Evolutionary conservation across 1,140 invertebrate genomes (phyloP).

Genomic region (Antheraea pernyi): DNA sequence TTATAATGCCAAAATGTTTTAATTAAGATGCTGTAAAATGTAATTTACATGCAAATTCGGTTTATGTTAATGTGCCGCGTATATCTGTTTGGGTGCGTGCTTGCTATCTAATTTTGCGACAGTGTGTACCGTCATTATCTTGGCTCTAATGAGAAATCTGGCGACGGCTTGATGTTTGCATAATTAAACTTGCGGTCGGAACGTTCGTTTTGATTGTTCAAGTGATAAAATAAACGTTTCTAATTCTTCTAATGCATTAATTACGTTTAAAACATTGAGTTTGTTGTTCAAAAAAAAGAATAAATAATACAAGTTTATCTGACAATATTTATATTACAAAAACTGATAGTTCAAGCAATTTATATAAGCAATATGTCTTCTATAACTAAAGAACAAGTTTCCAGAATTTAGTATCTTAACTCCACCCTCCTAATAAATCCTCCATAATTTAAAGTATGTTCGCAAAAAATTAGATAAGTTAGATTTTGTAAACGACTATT

Average conservation of each 20-base stretch:
- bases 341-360: too few relatives aligned
- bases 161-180: conserved; percentile 77
- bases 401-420: too few relatives aligned
- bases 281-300: neutral
- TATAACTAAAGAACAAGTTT: too few relatives aligned
- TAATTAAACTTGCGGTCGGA: conserved; percentile 75
- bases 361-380: too few relatives aligned
- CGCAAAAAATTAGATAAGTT: too few relatives aligned
- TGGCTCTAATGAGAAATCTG: conserved; percentile 78
- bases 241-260: conserved; percentile 31
- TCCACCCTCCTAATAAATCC: too few relatives aligned
- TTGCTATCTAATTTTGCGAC: conserved; percentile 78
- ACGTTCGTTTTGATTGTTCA: conserved; percentile 72
- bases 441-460: too few relatives aligned
- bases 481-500: too few relatives aligned
- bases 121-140: conserved; percentile 78
- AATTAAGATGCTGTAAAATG: conserved; percentile 81
- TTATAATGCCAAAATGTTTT: conserved; percentile 82
- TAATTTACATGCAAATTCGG: conserved; percentile 81
- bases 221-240: conserved; percentile 66
- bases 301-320: too few relatives aligned
- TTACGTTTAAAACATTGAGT: neutral
- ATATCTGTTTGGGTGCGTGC: conserved; percentile 78
- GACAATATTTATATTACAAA: too few relatives aligned
- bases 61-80: conserved; percentile 80